Evolutionary conservation across 2,888 invertebrate genomes (phyloP).

Genomic region (Drosophila mulleri): DNA sequence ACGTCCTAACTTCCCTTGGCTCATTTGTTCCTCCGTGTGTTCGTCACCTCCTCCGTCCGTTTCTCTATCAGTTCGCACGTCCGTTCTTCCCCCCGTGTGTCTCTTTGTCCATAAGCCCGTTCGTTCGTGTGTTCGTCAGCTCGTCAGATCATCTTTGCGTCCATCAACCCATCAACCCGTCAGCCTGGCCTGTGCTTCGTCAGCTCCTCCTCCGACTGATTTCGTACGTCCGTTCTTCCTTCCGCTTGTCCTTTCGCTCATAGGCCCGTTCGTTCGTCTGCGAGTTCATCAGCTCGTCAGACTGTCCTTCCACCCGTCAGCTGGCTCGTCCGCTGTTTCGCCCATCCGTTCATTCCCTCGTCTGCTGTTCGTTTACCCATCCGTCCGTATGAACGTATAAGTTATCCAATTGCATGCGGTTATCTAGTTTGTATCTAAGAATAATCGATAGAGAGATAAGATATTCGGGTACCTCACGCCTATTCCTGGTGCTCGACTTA

Average conservation of each 20-base stretch:
- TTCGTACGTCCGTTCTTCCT: background rate
- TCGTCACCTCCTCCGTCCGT: no score
- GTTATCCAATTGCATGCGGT: background rate
- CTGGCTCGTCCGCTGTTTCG: background rate
- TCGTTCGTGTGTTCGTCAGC: no score
- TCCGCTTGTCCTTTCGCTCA: no score
- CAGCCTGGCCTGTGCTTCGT: background rate
- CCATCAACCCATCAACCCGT: background rate
- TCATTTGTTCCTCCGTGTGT: no score
- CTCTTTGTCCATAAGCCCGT: background rate
- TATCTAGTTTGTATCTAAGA: background rate
- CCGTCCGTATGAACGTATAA: background rate
- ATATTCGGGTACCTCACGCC: background rate
- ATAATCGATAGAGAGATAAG: background rate
- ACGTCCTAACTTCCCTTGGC: background rate
- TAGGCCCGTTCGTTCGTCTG: background rate
- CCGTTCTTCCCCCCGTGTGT: background rate
- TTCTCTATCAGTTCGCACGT: no score
- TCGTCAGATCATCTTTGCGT: no score
- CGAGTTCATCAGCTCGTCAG: accelerated
- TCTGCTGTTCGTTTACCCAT: background rate
- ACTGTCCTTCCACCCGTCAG: background rate
- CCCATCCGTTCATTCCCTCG: background rate
- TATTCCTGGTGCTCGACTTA: background rate
- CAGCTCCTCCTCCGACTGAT: no score